Evolutionary conservation across 2,797 vertebrate genomes (phyloP), one percentile per base, ranked within the genome.

Genomic region (Nyctibius grandis): DNA sequence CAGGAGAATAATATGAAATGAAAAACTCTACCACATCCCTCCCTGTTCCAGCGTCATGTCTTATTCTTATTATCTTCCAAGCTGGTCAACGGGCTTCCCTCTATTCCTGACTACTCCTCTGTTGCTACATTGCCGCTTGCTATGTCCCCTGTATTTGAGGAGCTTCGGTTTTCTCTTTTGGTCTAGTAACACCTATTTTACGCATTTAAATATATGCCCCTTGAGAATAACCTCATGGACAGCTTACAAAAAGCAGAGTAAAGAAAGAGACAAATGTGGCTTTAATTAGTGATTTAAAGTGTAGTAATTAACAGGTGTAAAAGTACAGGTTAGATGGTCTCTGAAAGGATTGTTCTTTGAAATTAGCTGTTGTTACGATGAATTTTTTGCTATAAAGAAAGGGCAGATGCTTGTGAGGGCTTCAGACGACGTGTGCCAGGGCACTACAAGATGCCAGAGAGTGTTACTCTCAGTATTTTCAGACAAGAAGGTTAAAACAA

Each of bases 401-500:
- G 25, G 33, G 11, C 18, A 28, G 33, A 47, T 81, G 11, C 47
- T 56, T 53, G 22, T 8, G 23, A 89, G 12, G 19, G 5, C 59
- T 81, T 54, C 42, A 26, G 34, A 92, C 69, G 23, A 40, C 34
- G 15, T 56, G 38, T 84, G 31, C 11, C 20, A 79, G 42, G 72
- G 18, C 18, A 60, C 57, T 68, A 29, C 9, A 53, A 12, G 26
- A n/a, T 75, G 18, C 6, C 33, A 22, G 33, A 36, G 9, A 38
- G 20, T 56, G 25, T 42, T 85, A 59, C 45, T 31, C 17, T 85
- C n/a, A 15, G 13, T 63, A 89, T 95, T 96, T 96, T 89, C 42
- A 93, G 78, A 20, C 13, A 57, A 88, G 50, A 73, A 93, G 94
- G 14, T 53, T 84, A 89, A 95, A 94, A 64, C 16, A 54, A 75